phyloP scores from a whole-genome alignment of 2,797 vertebrate species.

The Limosa lapponica region DNA sequence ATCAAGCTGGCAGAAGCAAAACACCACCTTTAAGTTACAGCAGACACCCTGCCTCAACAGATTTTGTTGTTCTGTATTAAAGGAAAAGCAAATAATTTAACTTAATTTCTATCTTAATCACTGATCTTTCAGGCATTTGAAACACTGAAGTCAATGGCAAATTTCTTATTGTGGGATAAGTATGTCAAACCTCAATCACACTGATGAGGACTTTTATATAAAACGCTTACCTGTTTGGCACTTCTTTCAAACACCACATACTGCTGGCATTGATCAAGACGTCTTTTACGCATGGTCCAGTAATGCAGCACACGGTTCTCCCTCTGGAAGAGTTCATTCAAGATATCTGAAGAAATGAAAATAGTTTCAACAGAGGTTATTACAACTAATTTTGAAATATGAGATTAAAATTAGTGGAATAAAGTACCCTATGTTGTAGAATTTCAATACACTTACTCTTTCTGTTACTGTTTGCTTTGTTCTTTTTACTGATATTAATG shows the following conservation, averaged over 20 bases:
- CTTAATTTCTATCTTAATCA: background rate
- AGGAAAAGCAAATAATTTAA: background rate
- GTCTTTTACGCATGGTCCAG: slow-evolving; percentile 96
- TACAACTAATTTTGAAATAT: background rate
- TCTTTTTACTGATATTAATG: background rate
- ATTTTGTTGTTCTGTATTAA: background rate
- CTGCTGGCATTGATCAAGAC: slow-evolving; percentile 97
- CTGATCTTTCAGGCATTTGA: background rate
- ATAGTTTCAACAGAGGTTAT: background rate
- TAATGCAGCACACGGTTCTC: slow-evolving; percentile 98
- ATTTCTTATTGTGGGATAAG: background rate
- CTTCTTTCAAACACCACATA: slow-evolving; percentile 97
- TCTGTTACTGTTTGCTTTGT: background rate
- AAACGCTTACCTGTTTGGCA: slow-evolving; percentile 90
- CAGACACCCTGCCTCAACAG: background rate
- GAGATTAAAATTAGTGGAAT: background rate
- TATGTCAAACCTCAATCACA: background rate
- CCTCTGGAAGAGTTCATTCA: slow-evolving; percentile 96
- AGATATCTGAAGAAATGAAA: slow-evolving; percentile 83
- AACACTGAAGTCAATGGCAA: background rate
- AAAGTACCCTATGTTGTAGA: background rate
- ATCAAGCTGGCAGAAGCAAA: background rate
- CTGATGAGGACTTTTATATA: background rate
- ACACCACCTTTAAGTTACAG: background rate
- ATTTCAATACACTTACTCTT: background rate